Evolutionary conservation across 2,113 vertebrate genomes (phyloP).

Genomic region (Anthoscopus minutus): DNA sequence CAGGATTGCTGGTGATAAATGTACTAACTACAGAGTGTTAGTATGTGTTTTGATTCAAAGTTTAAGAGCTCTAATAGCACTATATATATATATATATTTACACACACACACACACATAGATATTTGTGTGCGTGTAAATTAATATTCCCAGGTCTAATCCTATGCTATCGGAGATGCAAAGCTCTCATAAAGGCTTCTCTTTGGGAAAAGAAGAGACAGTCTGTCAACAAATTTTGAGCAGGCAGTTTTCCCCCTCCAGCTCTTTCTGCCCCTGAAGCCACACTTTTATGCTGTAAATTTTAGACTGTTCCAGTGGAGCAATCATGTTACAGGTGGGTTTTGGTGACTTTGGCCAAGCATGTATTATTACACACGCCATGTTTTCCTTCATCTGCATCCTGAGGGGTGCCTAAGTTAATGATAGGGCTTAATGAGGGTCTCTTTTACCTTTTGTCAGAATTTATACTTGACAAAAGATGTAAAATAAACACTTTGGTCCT

Average conservation of each 20-base stretch:
- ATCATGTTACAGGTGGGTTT: accelerated
- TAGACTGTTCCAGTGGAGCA: neutral
- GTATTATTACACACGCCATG: neutral
- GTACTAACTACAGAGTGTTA: neutral
- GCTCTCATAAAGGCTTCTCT: neutral
- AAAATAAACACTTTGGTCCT: neutral
- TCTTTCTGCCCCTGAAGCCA: neutral
- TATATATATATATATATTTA: too few species aligned
- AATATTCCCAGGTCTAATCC: neutral
- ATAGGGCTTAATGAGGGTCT: neutral
- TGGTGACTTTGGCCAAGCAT: neutral
- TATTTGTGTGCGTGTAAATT: neutral
- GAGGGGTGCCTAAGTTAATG: neutral
- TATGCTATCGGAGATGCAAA: neutral
- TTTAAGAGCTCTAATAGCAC: neutral
- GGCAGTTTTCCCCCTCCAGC: neutral
- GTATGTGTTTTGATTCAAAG: neutral
- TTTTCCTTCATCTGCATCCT: neutral
- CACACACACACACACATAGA: accelerated
- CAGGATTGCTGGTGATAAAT: neutral
- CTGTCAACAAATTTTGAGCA: neutral
- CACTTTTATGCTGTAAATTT: neutral
- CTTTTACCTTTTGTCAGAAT: accelerated
- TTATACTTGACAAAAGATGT: neutral
- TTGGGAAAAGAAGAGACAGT: neutral